phyloP scores from a whole-genome alignment of 2,888 invertebrate species.

The Acleris emargana region DNA sequence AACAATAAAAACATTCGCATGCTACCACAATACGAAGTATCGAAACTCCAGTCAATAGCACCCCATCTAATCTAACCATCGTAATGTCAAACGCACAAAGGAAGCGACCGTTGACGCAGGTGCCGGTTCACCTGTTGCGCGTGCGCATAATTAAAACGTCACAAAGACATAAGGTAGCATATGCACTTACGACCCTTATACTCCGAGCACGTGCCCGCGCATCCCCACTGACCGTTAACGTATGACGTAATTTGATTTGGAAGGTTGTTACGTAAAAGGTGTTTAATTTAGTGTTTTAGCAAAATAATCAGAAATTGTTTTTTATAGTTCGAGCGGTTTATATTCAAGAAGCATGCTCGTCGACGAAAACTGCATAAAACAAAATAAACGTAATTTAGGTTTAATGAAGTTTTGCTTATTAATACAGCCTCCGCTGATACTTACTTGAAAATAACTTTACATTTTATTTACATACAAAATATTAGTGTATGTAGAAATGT shows the following conservation, averaged over 20 bases:
- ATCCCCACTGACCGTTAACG: slow-evolving; percentile 64
- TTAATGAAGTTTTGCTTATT: no score
- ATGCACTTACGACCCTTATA: slow-evolving; percentile 9
- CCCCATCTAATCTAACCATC: slow-evolving; percentile 68
- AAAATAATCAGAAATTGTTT: neutral
- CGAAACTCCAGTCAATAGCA: slow-evolving; percentile 33
- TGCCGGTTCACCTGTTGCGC: slow-evolving; percentile 76
- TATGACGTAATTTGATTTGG: slow-evolving; percentile 59
- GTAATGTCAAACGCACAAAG: slow-evolving; percentile 71
- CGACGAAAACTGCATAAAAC: no score
- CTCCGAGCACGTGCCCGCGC: slow-evolving; percentile 41
- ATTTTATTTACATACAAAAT: no score
- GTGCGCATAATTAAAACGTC: slow-evolving; percentile 41
- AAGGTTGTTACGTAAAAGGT: slow-evolving; percentile 36
- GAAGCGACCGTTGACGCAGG: slow-evolving; percentile 77
- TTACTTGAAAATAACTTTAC: no score
- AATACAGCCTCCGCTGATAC: no score
- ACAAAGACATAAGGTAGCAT: slow-evolving; percentile 2
- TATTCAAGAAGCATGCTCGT: no score
- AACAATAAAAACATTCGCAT: neutral
- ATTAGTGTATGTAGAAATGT: no score
- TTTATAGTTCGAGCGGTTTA: neutral
- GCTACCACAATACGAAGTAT: slow-evolving; percentile 11
- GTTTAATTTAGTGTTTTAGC: slow-evolving; percentile 23
- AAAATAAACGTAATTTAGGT: no score